Percentiles rank a stretch among this genome's conserved stretches.
Conservation (phyloP, 2,797 vertebrate genomes). For the Arrhamphus sclerolepis region DNA sequence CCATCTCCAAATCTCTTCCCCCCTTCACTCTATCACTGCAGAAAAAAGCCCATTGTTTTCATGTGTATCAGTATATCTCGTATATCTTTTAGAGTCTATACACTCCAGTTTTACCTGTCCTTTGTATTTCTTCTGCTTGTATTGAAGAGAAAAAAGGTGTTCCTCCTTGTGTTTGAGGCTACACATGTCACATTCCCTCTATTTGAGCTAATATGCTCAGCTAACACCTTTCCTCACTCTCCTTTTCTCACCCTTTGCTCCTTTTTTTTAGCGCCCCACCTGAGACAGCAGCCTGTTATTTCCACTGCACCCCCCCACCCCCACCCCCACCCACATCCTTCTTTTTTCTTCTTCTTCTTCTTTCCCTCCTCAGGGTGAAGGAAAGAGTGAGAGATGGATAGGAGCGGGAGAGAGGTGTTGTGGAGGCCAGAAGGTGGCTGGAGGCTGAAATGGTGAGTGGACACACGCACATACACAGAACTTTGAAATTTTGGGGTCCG, state of each 20-base stretch:
- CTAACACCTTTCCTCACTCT: slow-evolving; percentile 64
- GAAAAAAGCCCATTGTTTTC: slow-evolving; percentile 81
- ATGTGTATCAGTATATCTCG: slow-evolving; percentile 75
- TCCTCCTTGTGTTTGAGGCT: slow-evolving; percentile 10
- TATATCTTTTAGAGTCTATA: slow-evolving; percentile 49
- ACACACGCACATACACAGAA: slow-evolving; percentile 52
- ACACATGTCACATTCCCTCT: slow-evolving; percentile 2
- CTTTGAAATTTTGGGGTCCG: not conserved
- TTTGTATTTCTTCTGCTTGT: slow-evolving; percentile 24
- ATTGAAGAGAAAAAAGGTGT: slow-evolving; percentile 20
- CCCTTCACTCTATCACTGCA: slow-evolving; percentile 55
- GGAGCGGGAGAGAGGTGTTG: slow-evolving; percentile 74
- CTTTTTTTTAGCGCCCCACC: slow-evolving; percentile 65
- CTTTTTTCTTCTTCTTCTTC: slow-evolving; percentile 41
- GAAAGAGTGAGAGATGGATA: slow-evolving; percentile 79
- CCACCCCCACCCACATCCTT: slow-evolving; percentile 47
- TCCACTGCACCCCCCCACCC: slow-evolving; percentile 74
- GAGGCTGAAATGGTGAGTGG: slow-evolving; percentile 74
- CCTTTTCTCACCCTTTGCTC: slow-evolving; percentile 59
- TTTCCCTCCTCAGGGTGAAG: slow-evolving; percentile 76
- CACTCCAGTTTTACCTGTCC: slow-evolving; percentile 46
- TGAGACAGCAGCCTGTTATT: slow-evolving; percentile 81
- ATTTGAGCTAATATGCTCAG: slow-evolving; percentile 48
- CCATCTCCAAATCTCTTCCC: slow-evolving; percentile 81
- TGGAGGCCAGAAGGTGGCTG: slow-evolving; percentile 79